Percentiles rank a stretch among this genome's conserved stretches.
Conservation (phyloP, 2,797 vertebrate genomes). For the Mycteria americana region DNA sequence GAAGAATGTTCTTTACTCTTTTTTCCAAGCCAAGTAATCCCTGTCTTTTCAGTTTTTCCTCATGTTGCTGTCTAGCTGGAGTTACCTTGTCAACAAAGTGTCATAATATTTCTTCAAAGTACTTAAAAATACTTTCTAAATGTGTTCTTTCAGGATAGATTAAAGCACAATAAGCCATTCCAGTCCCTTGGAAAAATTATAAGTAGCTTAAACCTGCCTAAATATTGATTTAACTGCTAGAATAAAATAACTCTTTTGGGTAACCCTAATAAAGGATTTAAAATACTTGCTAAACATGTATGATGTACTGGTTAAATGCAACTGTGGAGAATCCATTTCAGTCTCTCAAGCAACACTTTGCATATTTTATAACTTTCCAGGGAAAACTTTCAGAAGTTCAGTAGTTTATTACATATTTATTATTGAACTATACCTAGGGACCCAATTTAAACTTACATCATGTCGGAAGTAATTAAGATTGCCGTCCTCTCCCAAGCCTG, state of each 20-base stretch:
- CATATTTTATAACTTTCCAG: conserved; percentile 30
- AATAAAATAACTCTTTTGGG: background rate
- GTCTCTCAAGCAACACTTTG: conserved; percentile 5
- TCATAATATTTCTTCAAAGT: background rate
- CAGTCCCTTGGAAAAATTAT: background rate
- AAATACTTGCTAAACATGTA: background rate
- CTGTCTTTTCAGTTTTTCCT: background rate
- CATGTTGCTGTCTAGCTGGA: background rate
- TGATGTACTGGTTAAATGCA: background rate
- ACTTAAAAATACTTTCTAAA: background rate
- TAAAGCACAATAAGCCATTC: background rate
- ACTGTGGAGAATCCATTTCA: background rate
- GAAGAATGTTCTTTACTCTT: background rate
- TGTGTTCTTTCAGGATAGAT: background rate
- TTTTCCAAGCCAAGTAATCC: background rate
- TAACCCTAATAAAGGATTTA: background rate
- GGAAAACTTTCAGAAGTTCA: conserved; percentile 11
- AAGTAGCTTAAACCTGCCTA: background rate
- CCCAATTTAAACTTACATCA: background rate
- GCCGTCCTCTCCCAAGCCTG: background rate
- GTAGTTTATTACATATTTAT: conserved; percentile 22
- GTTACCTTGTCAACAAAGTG: background rate
- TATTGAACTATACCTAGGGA: background rate
- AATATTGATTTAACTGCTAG: background rate
- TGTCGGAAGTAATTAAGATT: background rate